These are phyloP conservation scores for Entomobrya proxima DNA, from an alignment of 2,888 invertebrate species.

Conservation along the genomic window DNA sequence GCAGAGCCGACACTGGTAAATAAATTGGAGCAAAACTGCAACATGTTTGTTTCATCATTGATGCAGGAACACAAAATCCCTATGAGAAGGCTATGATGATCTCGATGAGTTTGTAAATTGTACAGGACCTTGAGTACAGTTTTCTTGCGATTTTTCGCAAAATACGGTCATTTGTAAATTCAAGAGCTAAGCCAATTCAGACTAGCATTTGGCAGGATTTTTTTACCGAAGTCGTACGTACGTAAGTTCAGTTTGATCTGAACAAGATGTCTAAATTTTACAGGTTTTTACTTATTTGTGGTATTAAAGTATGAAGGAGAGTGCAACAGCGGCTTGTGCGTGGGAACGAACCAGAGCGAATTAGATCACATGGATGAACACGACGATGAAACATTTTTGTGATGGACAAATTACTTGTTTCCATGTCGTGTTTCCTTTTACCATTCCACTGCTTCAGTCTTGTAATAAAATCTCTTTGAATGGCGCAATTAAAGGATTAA, in stretches of 20 bases:
- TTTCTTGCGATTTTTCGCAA: too few species aligned
- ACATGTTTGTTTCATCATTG: neutral
- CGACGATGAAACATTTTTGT: neutral
- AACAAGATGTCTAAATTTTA: too few species aligned
- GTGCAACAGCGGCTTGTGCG: too few species aligned
- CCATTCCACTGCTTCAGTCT: neutral
- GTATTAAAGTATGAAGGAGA: too few species aligned
- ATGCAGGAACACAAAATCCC: neutral
- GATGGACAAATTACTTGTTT: conserved; percentile 5
- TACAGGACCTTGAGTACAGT: too few species aligned
- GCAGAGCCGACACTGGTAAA: neutral
- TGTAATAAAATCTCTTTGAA: conserved; percentile 49
- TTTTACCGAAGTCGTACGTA: too few species aligned
- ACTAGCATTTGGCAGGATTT: too few species aligned
- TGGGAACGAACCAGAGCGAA: neutral
- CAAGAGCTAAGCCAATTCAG: too few species aligned
- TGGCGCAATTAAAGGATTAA: conserved; percentile 55
- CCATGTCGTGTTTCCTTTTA: neutral
- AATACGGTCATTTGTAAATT: too few species aligned
- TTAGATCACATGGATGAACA: neutral
- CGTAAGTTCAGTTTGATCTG: too few species aligned
- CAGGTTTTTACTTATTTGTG: too few species aligned
- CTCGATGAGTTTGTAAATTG: neutral
- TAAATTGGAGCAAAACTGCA: neutral
- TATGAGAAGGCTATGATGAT: too few species aligned